Evolutionary conservation across 2,113 vertebrate genomes (phyloP).

Genomic region (Psilopsiagon aymara): DNA sequence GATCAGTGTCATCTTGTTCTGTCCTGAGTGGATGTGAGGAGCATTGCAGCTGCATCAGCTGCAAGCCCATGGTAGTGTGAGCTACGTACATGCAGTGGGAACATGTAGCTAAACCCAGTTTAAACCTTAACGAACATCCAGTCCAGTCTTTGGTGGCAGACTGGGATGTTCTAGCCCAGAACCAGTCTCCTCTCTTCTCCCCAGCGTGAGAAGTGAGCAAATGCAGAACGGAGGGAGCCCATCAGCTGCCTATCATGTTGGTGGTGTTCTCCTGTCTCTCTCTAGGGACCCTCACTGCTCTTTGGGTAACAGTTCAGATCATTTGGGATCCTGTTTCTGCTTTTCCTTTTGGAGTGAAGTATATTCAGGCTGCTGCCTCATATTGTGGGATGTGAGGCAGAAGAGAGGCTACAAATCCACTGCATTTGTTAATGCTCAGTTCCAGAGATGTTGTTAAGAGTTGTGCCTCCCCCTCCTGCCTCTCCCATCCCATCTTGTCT

Average conservation of each 20-base stretch:
- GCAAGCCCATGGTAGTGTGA: not conserved
- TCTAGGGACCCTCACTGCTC: not conserved
- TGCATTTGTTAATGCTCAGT: not conserved
- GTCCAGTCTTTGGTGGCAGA: not conserved
- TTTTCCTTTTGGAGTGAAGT: not conserved
- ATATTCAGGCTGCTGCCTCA: not conserved
- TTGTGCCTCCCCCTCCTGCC: not conserved
- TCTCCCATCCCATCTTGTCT: too few relatives aligned
- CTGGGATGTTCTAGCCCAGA: not conserved
- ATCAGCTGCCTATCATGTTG: not conserved
- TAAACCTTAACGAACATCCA: not conserved
- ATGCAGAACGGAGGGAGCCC: not conserved
- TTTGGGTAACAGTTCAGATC: not conserved
- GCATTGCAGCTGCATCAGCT: not conserved
- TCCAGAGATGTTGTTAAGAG: fast-evolving
- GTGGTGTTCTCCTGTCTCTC: not conserved
- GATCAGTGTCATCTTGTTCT: not conserved
- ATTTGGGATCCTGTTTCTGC: not conserved
- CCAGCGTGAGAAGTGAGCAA: not conserved
- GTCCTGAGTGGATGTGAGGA: not conserved
- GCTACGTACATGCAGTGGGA: not conserved
- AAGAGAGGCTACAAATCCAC: not conserved
- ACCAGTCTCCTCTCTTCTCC: not conserved
- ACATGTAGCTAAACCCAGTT: not conserved
- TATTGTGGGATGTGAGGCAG: not conserved